These are phyloP conservation scores for Subacronicta megacephala DNA, from an alignment of 2,888 invertebrate species.

Conservation along the genomic window DNA sequence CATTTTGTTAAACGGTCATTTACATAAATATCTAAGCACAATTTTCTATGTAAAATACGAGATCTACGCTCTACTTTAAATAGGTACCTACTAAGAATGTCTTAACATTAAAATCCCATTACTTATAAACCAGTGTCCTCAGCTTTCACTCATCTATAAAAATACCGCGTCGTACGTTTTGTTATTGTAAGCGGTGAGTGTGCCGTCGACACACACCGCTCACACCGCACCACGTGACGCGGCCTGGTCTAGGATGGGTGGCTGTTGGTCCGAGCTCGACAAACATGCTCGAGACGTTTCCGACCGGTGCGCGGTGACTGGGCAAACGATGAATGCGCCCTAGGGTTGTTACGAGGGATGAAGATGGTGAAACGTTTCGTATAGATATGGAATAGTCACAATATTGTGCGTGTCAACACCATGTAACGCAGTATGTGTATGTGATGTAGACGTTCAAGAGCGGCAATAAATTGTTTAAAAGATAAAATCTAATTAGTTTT, in stretches of 20 bases:
- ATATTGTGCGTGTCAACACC: no score
- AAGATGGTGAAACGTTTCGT: neutral
- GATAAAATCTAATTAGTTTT: no score
- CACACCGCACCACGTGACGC: no score
- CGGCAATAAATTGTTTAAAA: no score
- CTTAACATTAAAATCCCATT: slow-evolving; percentile 45
- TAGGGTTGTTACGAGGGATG: slow-evolving; percentile 18
- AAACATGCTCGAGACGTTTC: slow-evolving; percentile 33
- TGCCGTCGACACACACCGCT: slow-evolving; percentile 14
- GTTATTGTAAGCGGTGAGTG: slow-evolving; percentile 38
- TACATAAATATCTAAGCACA: no score
- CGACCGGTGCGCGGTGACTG: slow-evolving; percentile 24
- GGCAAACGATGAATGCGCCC: slow-evolving; percentile 17
- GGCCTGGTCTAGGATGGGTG: slow-evolving; percentile 4
- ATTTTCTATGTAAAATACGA: no score
- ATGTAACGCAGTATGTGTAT: no score
- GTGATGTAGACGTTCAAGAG: no score
- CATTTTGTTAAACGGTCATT: no score
- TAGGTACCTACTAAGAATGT: neutral
- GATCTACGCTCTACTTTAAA: neutral
- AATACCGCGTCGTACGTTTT: slow-evolving; percentile 33
- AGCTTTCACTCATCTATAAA: slow-evolving; percentile 45
- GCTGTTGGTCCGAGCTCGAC: slow-evolving; percentile 16
- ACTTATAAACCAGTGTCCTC: slow-evolving; percentile 17
- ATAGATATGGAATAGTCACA: no score